Conservation (phyloP, 92 coral and sea anemone species). For the Palythoa heliodiscus region DNA sequence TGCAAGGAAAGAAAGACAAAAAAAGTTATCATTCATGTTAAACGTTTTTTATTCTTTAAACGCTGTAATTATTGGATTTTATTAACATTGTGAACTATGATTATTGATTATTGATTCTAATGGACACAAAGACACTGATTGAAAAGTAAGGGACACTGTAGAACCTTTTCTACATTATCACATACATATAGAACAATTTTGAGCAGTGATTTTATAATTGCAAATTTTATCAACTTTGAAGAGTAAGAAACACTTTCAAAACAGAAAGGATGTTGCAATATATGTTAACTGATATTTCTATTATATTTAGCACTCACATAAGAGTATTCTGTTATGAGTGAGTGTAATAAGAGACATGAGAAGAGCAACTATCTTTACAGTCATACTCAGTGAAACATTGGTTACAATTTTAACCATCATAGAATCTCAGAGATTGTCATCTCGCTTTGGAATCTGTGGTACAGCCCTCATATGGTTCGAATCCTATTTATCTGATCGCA, state of each 20-base stretch:
- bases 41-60: conserved; percentile 4
- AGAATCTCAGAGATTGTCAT: too few species aligned
- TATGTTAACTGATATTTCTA: too few species aligned
- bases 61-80: not conserved
- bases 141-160: conserved; percentile 21
- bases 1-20: conserved; percentile 17
- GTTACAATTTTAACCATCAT: too few species aligned
- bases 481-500: too few species aligned
- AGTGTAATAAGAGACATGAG: too few species aligned
- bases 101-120: conserved; percentile 11
- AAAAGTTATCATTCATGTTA: conserved; percentile 17
- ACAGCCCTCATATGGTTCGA: too few species aligned
- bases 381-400: too few species aligned
- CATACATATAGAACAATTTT: conserved; percentile 15
- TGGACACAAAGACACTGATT: conserved; percentile 27
- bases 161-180: conserved; percentile 2
- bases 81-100: conserved; percentile 24
- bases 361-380: too few species aligned
- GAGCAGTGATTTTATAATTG: conserved; percentile 4
- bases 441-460: too few species aligned
- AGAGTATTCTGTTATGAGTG: too few species aligned
- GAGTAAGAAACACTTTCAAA: conserved; percentile 24
- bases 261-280: not conserved
- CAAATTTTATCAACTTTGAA: conserved; percentile 13
- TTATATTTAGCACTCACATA: too few species aligned